phyloP scores from a whole-genome alignment of 2,113 vertebrate genomes.

The Rhipidura dahli region DNA sequence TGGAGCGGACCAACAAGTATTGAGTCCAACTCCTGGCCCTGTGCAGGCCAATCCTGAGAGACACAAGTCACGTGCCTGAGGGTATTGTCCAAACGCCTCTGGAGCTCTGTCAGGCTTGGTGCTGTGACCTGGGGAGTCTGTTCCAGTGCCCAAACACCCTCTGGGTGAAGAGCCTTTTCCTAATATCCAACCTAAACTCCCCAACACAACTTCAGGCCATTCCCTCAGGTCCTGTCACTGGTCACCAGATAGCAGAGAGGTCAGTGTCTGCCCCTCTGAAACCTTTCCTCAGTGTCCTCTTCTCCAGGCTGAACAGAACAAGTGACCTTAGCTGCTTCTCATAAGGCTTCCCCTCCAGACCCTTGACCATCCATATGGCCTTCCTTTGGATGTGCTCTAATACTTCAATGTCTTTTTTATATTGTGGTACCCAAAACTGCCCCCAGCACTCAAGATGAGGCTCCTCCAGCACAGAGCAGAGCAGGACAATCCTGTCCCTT shows the following conservation, averaged over 20 bases:
- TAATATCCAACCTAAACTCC: neutral
- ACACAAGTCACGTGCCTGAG: neutral
- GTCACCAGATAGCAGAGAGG: neutral
- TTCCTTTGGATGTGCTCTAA: neutral
- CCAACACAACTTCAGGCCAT: neutral
- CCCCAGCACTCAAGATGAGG: no score
- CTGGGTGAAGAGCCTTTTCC: neutral
- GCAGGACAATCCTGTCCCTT: neutral
- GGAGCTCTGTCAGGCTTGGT: neutral
- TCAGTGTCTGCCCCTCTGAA: neutral
- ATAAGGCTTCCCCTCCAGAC: neutral
- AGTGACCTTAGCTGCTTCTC: neutral
- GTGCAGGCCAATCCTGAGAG: neutral
- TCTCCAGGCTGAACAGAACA: neutral
- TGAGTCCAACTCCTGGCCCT: neutral
- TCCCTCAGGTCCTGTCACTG: neutral
- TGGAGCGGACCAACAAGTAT: neutral
- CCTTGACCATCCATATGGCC: neutral
- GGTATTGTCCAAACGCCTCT: neutral
- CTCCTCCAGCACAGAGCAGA: accelerated
- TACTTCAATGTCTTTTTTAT: neutral
- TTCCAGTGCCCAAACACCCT: neutral
- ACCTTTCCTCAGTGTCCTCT: neutral
- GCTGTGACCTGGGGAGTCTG: neutral
- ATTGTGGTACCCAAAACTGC: no score